Base-by-base conservation (phyloP, 1,140 invertebrate genomes). In the Rhagoletis zephyria region DNA sequence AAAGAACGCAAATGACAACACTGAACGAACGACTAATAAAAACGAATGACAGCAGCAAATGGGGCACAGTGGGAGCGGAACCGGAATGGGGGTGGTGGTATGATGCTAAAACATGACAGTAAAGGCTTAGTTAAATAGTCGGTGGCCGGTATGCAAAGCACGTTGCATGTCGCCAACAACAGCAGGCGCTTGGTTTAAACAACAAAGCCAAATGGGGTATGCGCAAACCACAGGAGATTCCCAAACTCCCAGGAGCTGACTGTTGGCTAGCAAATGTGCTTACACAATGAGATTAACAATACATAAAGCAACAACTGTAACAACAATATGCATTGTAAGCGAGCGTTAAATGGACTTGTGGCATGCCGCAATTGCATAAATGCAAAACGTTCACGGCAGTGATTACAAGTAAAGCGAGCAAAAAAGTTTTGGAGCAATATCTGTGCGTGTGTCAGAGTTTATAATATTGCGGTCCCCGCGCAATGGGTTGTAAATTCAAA, bases 11-110 rank as follows among this genome's bases (percentile, higher is more conserved):
- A 81, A 56, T 81, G 48, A 81, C 74, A 81, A 10, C 42, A 74
- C 12, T 74, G 67, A 16, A 12, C 74, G 14, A 7, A 81, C 74
- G 45, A 51, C 51, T 56, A 81, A 81, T 81, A 81, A 81, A 81
- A 81, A 51, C 74, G 51, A 81, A 81, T 81, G 74, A 81, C 74
- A 81, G 56, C 74, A 81, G 74, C 74, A n/a, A 81, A 81, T 56
- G 74, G 48, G n/a, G 10, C 48, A 81, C 12, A 81, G 45, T n/a
- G 74, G 30, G 16, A 48, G 2, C 19, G 30, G 30, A 30, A 30
- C 30, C 30, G 30, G 64, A 6, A 9, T 30, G 16, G 6, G 64
- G 10, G 5, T 67, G 16, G 30, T 16, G 16, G 10, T 67, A n/a
- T 30, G 30, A 67, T 5, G 64, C 10, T 4, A 19, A 67, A 67